Percentiles rank a stretch among this genome's conserved stretches.
phyloP scores from a whole-genome alignment of 2,888 invertebrate genomes.

The Cyrtodaria siliqua region DNA sequence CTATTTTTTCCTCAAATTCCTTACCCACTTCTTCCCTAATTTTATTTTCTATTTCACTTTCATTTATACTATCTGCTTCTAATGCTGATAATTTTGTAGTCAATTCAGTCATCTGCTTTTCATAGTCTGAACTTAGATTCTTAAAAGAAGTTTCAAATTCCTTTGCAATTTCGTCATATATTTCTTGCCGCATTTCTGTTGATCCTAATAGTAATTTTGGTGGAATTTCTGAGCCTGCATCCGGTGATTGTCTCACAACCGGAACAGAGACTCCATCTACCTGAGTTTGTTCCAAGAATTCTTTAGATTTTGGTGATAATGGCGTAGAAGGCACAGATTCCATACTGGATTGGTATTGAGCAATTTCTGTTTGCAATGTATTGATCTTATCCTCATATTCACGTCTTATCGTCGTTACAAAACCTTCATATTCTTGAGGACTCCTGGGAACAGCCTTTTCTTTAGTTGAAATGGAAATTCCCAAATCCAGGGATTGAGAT shows the following conservation, averaged over 20 bases:
- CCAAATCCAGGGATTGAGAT: conserved; percentile 42
- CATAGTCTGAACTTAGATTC: conserved; percentile 47
- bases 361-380: conserved; percentile 58
- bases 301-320: conserved; percentile 18
- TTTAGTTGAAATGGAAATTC: conserved; percentile 18
- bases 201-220: conserved; percentile 16
- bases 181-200: conserved; percentile 36
- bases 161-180: conserved; percentile 41
- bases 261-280: conserved; percentile 18
- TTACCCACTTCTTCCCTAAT: conserved; percentile 41
- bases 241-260: conserved; percentile 14
- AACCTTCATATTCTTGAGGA: conserved; percentile 60
- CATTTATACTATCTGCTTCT: conserved; percentile 19
- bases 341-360: conserved; percentile 55
- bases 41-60: conserved; percentile 34
- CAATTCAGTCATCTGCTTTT: conserved; percentile 56
- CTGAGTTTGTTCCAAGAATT: conserved; percentile 8
- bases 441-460: conserved; percentile 32
- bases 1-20: conserved; percentile 63
- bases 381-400: conserved; percentile 59
- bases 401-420: conserved; percentile 51
- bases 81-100: conserved; percentile 42
- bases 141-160: conserved; percentile 36
- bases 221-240: conserved; percentile 33
- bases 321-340: conserved; percentile 51